Conservation (phyloP, 2,888 invertebrate species). For the Melanchra persicariae region DNA sequence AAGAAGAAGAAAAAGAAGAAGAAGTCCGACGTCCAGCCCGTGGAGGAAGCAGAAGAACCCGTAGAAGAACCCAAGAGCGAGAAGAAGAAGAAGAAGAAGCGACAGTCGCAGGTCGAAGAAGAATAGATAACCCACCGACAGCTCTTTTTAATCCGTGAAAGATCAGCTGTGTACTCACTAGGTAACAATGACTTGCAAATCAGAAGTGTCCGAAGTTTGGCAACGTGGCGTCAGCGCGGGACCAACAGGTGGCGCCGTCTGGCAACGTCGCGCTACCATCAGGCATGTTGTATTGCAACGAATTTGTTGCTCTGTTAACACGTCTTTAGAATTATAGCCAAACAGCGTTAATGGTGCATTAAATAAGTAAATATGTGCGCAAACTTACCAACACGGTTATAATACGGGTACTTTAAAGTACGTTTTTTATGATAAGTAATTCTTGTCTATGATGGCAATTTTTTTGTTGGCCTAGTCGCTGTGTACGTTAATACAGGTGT, state of each 20-base stretch:
- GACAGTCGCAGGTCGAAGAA: slow-evolving; percentile 80
- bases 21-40: slow-evolving; percentile 77
- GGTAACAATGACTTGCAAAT: not conserved
- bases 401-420: slow-evolving; percentile 43
- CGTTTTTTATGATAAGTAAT: slow-evolving; percentile 25
- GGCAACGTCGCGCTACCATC: not conserved
- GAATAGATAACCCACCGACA: slow-evolving; percentile 71
- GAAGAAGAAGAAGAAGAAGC: slow-evolving; percentile 86
- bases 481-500: slow-evolving; percentile 22
- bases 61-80: slow-evolving; percentile 80
- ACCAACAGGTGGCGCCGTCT: not conserved
- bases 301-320: not conserved
- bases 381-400: not conserved
- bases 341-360: not conserved
- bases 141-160: not conserved
- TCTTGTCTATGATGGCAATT: slow-evolving; percentile 10
- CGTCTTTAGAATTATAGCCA: slow-evolving; percentile 2
- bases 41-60: slow-evolving; percentile 62
- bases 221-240: not conserved
- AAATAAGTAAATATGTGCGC: not conserved
- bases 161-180: slow-evolving; percentile 15
- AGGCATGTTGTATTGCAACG: not conserved
- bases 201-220: not conserved
- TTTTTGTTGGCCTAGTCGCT: slow-evolving; percentile 45
- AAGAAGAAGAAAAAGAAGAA: slow-evolving; percentile 90